phyloP scores from a whole-genome alignment of 2,113 vertebrate species.

The Ardeotis arabs region DNA sequence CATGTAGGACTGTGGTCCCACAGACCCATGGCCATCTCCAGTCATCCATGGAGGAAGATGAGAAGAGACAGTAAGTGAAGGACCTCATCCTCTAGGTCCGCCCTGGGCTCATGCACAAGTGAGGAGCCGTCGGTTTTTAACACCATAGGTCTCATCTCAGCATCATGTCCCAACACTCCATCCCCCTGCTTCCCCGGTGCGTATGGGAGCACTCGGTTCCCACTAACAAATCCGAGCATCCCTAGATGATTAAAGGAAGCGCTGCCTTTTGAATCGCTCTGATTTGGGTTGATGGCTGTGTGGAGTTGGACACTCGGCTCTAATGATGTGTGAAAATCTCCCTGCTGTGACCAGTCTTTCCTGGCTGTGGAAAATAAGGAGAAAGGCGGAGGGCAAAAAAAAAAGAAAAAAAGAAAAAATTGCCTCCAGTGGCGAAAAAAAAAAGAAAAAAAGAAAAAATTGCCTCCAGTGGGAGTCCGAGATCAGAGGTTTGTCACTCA shows the following conservation, averaged over 20 bases:
- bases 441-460: neutral
- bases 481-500: neutral
- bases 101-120: neutral
- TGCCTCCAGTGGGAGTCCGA: neutral
- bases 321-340: conserved; percentile 63
- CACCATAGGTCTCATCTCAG: neutral
- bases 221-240: neutral
- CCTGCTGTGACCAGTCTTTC: neutral
- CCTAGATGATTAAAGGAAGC: conserved; percentile 44
- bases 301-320: conserved; percentile 52
- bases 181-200: neutral
- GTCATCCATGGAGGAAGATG: neutral
- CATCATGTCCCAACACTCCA: neutral
- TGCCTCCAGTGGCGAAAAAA: neutral
- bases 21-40: fast-evolving
- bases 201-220: neutral
- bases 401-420: neutral
- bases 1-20: neutral
- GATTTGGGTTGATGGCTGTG: conserved; percentile 54
- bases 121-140: neutral
- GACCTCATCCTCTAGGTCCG: neutral
- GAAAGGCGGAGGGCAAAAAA: neutral
- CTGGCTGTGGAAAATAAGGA: conserved; percentile 14
- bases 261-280: conserved; percentile 27
- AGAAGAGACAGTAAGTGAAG: neutral